Evolutionary conservation across 2,797 vertebrate genomes (phyloP).

Genomic region (Gallinago nigripennis): DNA sequence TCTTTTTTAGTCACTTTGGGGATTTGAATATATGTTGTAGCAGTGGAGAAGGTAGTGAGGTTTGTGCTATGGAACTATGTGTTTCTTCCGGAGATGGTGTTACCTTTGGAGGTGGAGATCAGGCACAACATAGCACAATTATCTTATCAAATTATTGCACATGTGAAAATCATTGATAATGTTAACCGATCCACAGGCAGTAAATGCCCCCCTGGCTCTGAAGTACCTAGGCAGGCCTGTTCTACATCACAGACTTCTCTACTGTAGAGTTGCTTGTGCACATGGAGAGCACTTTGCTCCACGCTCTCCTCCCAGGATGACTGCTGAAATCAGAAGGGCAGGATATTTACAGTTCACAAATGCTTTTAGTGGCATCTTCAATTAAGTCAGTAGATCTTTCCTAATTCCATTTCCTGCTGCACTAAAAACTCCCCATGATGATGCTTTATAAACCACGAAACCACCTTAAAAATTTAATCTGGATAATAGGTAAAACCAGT

Average conservation of each 20-base stretch:
- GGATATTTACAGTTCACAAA: not conserved
- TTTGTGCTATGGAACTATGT: not conserved
- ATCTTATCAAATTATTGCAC: not conserved
- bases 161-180: not conserved
- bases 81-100: not conserved
- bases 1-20: not conserved
- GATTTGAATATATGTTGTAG: not conserved
- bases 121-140: not conserved
- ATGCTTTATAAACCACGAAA: slow-evolving; percentile 30
- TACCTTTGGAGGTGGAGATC: not conserved
- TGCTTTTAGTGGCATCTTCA: slow-evolving; percentile 25
- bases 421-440: slow-evolving; percentile 31
- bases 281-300: not conserved
- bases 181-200: not conserved
- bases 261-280: not conserved
- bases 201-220: not conserved
- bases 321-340: not conserved
- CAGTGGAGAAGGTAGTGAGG: not conserved
- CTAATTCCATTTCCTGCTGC: slow-evolving; percentile 8
- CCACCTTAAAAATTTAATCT: slow-evolving; percentile 12
- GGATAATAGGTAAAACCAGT: slow-evolving; percentile 5
- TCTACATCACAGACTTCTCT: not conserved
- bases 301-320: not conserved
- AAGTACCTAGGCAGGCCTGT: not conserved
- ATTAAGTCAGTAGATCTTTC: slow-evolving; percentile 29